These are phyloP conservation scores for Pristionchus pacificus DNA, from an alignment of 1,140 invertebrate genomes.

Conservation along the genomic window DNA sequence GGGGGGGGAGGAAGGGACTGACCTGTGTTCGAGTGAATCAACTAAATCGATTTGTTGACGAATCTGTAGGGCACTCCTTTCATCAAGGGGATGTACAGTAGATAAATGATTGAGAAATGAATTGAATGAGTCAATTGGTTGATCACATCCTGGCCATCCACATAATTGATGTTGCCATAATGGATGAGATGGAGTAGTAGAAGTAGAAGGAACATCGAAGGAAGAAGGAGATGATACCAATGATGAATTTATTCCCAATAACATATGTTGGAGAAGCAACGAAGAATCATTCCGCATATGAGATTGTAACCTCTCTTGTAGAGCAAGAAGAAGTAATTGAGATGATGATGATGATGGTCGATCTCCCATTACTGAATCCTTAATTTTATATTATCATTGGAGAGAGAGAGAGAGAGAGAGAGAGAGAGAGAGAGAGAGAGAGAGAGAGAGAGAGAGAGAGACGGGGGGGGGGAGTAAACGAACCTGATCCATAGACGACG, in stretches of 20 bases:
- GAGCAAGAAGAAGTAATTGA: conserved; percentile 13
- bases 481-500: conserved; percentile 2
- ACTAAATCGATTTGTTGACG: conserved; percentile 49
- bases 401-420: conserved; percentile 4
- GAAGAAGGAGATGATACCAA: conserved; percentile 21
- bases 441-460: conserved; percentile 7
- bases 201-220: conserved; percentile 3
- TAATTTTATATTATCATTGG: too few species aligned
- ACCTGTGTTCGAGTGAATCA: conserved; percentile 44
- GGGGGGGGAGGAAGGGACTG: too few species aligned
- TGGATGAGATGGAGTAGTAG: conserved; percentile 33
- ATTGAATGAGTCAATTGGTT: conserved; percentile 43
- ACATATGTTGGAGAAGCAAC: conserved; percentile 5
- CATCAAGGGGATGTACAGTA: conserved; percentile 40
- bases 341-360: neutral
- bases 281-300: conserved; percentile 11
- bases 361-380: too few species aligned
- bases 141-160: conserved; percentile 48
- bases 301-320: conserved; percentile 5
- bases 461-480: conserved; percentile 12
- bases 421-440: neutral
- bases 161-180: conserved; percentile 50
- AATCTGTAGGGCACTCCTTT: conserved; percentile 41
- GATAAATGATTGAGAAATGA: conserved; percentile 44
- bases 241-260: conserved; percentile 15